These are phyloP conservation scores for Harpagoxenus sublaevis DNA, from an alignment of 2,888 invertebrate species.

Conservation along the genomic window DNA sequence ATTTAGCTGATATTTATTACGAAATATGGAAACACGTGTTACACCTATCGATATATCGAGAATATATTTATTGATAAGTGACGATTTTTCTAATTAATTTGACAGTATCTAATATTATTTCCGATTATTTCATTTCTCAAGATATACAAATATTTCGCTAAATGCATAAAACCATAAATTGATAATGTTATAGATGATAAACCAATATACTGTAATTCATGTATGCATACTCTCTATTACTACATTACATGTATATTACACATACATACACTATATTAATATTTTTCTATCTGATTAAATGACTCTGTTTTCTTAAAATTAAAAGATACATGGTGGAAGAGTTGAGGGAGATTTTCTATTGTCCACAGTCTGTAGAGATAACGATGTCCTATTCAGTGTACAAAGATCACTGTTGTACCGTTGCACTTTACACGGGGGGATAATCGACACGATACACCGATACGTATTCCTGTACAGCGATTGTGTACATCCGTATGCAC, in stretches of 20 bases:
- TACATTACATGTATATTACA: background rate
- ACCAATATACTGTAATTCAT: background rate
- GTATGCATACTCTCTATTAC: background rate
- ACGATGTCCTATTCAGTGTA: background rate
- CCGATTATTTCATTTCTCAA: background rate
- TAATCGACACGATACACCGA: conserved; percentile 19
- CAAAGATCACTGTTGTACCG: conserved; percentile 3
- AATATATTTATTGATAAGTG: background rate
- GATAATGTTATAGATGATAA: background rate
- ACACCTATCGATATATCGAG: background rate
- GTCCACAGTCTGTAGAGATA: background rate
- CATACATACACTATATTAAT: background rate
- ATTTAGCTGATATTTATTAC: background rate
- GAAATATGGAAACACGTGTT: background rate
- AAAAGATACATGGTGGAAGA: background rate
- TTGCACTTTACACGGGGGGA: background rate
- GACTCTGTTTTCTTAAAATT: background rate
- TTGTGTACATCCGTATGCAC: conserved; percentile 57
- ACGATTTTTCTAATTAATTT: background rate
- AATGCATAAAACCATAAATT: background rate
- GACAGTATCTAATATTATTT: background rate
- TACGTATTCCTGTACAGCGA: conserved; percentile 34
- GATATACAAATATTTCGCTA: background rate
- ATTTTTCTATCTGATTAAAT: background rate
- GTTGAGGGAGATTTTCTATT: background rate